Conservation (phyloP, 2,113 vertebrate genomes). For the Takifugu bimaculatus region DNA sequence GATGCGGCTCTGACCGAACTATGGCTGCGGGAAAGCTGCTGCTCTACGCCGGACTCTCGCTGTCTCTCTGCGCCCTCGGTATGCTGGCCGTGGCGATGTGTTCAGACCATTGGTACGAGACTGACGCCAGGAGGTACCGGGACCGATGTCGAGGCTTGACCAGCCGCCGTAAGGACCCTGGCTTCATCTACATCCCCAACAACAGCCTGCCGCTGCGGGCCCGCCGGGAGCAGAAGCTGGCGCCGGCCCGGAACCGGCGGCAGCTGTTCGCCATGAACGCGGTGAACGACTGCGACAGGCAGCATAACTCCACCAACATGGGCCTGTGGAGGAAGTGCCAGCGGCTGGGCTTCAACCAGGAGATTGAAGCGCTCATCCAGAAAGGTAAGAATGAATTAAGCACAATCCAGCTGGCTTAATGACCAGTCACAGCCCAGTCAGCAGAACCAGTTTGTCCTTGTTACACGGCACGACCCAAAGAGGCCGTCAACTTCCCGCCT, state of each 20-base stretch:
- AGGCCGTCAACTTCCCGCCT: background rate
- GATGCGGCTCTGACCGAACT: constrained; percentile 78
- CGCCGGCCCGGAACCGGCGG: constrained; percentile 86
- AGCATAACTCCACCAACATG: constrained; percentile 98
- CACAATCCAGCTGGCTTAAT: no score
- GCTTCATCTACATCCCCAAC: constrained; percentile 98
- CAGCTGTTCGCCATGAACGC: constrained; percentile 98
- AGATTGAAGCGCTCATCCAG: constrained; percentile 87
- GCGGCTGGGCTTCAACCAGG: constrained; percentile 90
- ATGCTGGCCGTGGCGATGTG: constrained; percentile 98
- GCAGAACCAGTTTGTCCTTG: background rate
- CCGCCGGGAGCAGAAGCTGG: constrained; percentile 86
- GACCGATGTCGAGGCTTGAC: constrained; percentile 95
- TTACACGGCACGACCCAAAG: background rate
- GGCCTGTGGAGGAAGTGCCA: constrained; percentile 98
- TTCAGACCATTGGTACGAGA: constrained; percentile 99
- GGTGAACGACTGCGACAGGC: constrained; percentile 92
- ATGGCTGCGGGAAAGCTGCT: constrained; percentile 98
- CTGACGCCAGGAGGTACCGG: constrained; percentile 93
- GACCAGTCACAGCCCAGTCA: no score
- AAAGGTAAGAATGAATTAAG: constrained; percentile 80
- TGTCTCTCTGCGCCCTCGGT: constrained; percentile 94
- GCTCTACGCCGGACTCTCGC: constrained; percentile 95
- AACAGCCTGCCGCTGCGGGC: constrained; percentile 96
- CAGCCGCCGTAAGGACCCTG: constrained; percentile 93